phyloP scores from a whole-genome alignment of 1,140 invertebrate species.

The Archivesica marissinica region DNA sequence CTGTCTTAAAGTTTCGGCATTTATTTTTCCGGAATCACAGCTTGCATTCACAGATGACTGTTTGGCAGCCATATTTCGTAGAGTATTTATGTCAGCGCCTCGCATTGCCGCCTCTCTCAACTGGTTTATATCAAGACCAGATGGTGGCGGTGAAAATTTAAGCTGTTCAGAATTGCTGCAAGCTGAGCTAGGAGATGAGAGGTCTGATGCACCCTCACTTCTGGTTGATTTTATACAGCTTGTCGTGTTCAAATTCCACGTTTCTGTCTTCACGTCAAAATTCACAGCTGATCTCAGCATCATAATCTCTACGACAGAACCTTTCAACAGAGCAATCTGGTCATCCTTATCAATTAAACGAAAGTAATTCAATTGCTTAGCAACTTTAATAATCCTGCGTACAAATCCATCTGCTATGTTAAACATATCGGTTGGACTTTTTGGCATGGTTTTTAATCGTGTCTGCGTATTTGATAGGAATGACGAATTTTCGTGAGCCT shows the following conservation, averaged over 20 bases:
- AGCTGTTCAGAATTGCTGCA: background rate
- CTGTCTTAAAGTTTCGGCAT: background rate
- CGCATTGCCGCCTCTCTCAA: constrained; percentile 44
- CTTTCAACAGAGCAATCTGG: constrained; percentile 80
- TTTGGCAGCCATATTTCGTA: constrained; percentile 40
- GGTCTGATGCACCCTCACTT: background rate
- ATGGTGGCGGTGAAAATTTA: background rate
- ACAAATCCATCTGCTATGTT: constrained; percentile 81
- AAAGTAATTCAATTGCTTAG: constrained; percentile 78
- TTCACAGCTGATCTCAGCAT: constrained; percentile 80
- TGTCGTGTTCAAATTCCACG: constrained; percentile 76
- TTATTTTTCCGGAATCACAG: background rate
- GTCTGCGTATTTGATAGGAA: constrained; percentile 73
- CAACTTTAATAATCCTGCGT: constrained; percentile 78
- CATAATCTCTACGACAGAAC: constrained; percentile 81
- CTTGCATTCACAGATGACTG: background rate
- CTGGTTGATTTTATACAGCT: constrained; percentile 63
- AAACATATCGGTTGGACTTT: constrained; percentile 77
- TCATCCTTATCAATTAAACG: constrained; percentile 77
- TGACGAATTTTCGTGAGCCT: constrained; percentile 71
- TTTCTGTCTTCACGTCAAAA: constrained; percentile 77
- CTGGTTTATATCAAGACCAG: constrained; percentile 33
- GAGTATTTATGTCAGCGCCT: constrained; percentile 41
- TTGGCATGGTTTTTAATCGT: constrained; percentile 66
- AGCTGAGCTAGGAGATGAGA: constrained; percentile 10